Base-by-base conservation (phyloP, 1,140 invertebrate genomes). In the Ctenoplectra terminalis region DNA sequence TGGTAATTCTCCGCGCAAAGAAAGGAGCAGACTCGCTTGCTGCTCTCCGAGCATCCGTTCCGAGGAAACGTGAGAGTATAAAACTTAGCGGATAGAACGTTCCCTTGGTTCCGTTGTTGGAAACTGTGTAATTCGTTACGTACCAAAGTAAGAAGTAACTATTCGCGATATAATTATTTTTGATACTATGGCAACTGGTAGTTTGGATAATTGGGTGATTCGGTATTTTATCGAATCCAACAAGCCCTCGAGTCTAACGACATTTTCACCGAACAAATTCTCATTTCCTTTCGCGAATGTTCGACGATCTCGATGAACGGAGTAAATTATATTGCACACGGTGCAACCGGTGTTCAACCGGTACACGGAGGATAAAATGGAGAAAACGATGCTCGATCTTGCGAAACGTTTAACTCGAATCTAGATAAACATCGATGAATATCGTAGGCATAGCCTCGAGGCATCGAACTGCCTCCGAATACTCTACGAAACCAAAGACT, bases 381-480 rank as follows among this genome's bases (percentile, higher is more conserved):
- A 2, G 48, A 61, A 69, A 66, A 23, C 80, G 48, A n/a, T 8
- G 40, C 23, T 37, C 50, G 82, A 80, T 77, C 48, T 85, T 85
- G 69, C 82, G 82, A 76, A 84, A 85, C 50, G 60, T 26, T 69
- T 31, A 52, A 60, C 67, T 85, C 71, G 61, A 58, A 80, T 63
- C 54, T 43, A 75, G 77, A 84, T 71, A 72, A 71, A 40, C 71
- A 81, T 84, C 82, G 77, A 67, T 0, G 54, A 56, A 69, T 50
- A 74, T 48, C 50, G 63, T 29, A 71, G 43, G 70, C 52, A 81
- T 8, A 17, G 40, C 23, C n/a, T 46, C 26, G 31, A n/a, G 54
- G 40, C 31, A 37, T 29, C 37, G 9, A 70, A 50, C 54, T 76
- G 58, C 60, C 74, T 48, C 52, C 60, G 43, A 60, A 71, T 64